Evolutionary conservation across 2,113 vertebrate genomes (phyloP).

Genomic region (Notothenia rossii): DNA sequence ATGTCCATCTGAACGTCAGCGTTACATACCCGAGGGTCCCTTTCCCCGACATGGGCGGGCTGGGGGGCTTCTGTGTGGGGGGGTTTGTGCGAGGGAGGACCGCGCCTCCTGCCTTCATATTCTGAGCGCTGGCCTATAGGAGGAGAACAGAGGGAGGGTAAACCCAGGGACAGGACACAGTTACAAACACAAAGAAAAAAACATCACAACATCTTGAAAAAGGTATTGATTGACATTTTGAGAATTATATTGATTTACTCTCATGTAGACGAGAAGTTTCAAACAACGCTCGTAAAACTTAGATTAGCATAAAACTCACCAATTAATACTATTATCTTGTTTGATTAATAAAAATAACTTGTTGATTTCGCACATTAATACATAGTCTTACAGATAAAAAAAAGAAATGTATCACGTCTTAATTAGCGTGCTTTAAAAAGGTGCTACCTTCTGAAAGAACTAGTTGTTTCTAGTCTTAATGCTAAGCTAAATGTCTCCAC

Average conservation of each 20-base stretch:
- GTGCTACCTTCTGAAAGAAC: background rate
- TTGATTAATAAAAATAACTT: background rate
- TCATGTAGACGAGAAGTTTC: background rate
- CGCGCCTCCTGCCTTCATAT: conserved; percentile 97
- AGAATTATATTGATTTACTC: background rate
- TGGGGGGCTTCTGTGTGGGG: conserved; percentile 98
- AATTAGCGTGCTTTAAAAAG: background rate
- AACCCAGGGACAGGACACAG: background rate
- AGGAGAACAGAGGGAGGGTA: background rate
- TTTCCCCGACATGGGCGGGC: conserved; percentile 95
- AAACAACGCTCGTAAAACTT: background rate
- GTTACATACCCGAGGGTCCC: conserved; percentile 96
- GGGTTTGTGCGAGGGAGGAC: conserved; percentile 95
- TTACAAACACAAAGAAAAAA: background rate
- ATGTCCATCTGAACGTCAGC: background rate
- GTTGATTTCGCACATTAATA: no score
- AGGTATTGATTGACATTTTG: background rate
- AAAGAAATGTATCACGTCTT: background rate
- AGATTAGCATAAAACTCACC: background rate
- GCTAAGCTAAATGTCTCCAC: no score
- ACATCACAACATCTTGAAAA: background rate
- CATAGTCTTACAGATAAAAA: no score
- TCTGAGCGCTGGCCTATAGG: conserved; percentile 95
- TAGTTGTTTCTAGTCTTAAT: background rate
- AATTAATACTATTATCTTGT: background rate